Evolutionary conservation across 2,888 invertebrate genomes (phyloP), one percentile per base, ranked within the genome.

Genomic region (Piscicola geometra): DNA sequence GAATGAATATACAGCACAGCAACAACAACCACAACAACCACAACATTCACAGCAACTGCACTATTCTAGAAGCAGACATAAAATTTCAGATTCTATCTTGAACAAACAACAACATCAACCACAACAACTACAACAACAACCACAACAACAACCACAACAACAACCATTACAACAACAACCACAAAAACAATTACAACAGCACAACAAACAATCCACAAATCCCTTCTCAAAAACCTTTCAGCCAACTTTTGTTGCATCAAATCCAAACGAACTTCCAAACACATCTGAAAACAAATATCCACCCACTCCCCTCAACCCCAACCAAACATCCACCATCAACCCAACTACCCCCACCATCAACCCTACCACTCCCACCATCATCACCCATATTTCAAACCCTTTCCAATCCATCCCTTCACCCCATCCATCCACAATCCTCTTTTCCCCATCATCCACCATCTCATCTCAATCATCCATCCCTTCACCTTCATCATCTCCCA

Each of bases 391-490:
- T 30, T 18, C 52, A 15, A 52, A 15, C 52, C 15, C 52, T 30
- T 30, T 30, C 69, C n/a, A n/a, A n/a, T 28, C 35, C 69, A 69
- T 25, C 74, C 25, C 74, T 72, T n/a, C 5, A 9, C 5, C 9
- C 30, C n/a, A n/a, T 9, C 5, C 35, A 9, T 9, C 35, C n/a
- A 71, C 33, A 12, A 69, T n/a, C 3, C 5, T n/a, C 5, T 5
- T n/a, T n/a, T 28, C 64, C 15, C 36, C 36, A 1, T 15, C 28
- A 18, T 32, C 74, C 30, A 30, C n/a, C 74, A 41, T 76, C 76
- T n/a, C 5, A 9, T 15, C 9, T 32, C n/a, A n/a, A n/a, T 15
- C 35, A 9, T 9, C 35, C n/a, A 71, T 25, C n/a, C 5, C 35
- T 9, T 15, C 35, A n/a, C 5, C 35, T n/a, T 28, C 64, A 12